Base-by-base conservation (phyloP, 2,113 vertebrate species). In the Willisornis vidua region DNA sequence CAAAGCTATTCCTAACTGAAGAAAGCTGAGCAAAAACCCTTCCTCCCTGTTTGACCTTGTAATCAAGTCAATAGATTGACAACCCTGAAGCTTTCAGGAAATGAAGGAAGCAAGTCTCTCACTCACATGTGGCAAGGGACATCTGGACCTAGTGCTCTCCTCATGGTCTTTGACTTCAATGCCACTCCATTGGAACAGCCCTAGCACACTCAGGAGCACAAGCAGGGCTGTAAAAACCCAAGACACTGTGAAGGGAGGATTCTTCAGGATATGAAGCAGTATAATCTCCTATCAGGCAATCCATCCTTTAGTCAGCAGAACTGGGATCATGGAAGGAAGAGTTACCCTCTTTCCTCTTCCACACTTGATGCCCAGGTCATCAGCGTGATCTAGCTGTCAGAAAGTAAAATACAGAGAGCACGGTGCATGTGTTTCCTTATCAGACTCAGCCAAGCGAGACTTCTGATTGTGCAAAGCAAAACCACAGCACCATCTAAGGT, bases 21-120 rank as follows among this genome's bases (percentile, higher is more conserved):
- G 11, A 41, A 70, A 82, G 19, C 1, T 10, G 46, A 55, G 46
- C 1, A 58, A 52, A 84, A 2, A 59, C 0, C 3, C 7, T n/a
- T 5, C 6, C 7, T 5, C 6, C 6, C 6, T 22, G 4, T 9
- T 51, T 1, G 1, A 28, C 12, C 19, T 76, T 62, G 62, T 51
- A 39, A 51, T 79, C 18, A 76, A 46, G 37, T 46, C 22, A 71
- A 63, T 19, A 51, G 19, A 48, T 7, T 48, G 29, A n/a, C 35
- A 59, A 54, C 3, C 18, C 15, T 59, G 13, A 19, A 59, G n/a
- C 26, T 76, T 71, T 71, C 57, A 81, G 46, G 39, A 66, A 59
- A 26, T 25, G 51, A 71, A 65, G 33, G 18, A 71, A 81, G 16
- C 6, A 46, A 54, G 11, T 4, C 22, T 59, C 22, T 43, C 39